A percentile compares a stretch with the other conserved stretches of the same genome.
phyloP scores from a whole-genome alignment of 2,888 invertebrate species.

The Patella pellucida region DNA sequence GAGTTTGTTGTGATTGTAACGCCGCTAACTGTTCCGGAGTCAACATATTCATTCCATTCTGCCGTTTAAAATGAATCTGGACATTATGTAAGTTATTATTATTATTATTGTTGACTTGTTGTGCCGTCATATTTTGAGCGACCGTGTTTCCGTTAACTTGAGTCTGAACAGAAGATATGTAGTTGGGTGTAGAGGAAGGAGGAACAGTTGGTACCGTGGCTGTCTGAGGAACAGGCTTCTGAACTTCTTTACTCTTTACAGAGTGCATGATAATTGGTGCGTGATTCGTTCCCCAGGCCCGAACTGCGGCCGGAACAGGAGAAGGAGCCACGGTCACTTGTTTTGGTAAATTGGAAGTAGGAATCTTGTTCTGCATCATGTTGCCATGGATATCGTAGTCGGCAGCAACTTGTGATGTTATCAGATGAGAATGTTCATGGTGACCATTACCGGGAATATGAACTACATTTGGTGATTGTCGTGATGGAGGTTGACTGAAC shows the following conservation, averaged over 20 bases:
- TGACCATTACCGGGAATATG: conserved; percentile 33
- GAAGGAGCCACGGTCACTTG: conserved; percentile 16
- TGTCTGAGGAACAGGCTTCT: conserved; percentile 93
- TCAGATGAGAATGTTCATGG: conserved; percentile 30
- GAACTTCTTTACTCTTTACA: conserved; percentile 93
- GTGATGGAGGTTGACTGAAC: conserved; percentile 22
- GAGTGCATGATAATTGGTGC: conserved; percentile 97
- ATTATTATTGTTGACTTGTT: conserved; percentile 8
- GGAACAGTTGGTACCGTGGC: conserved; percentile 86
- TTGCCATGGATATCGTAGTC: background rate
- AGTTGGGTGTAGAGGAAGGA: conserved; percentile 63
- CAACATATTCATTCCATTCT: conserved; percentile 33
- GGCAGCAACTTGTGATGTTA: background rate
- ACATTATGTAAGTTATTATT: conserved; percentile 22
- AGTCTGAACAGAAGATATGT: conserved; percentile 63
- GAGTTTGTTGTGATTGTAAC: conserved; percentile 23
- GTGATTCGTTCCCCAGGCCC: conserved; percentile 87
- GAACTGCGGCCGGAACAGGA: conserved; percentile 62
- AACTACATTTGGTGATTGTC: conserved; percentile 27
- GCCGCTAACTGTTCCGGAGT: conserved; percentile 74
- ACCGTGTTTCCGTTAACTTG: conserved; percentile 48
- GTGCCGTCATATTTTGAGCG: conserved; percentile 46
- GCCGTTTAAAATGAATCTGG: conserved; percentile 14
- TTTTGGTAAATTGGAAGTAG: conserved; percentile 32
- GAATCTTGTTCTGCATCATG: background rate